A percentile compares a stretch with the other conserved stretches of the same genome.
These are phyloP conservation scores for Thunnus maccoyii DNA, from an alignment of 2,113 vertebrate species.

Conservation along the genomic window DNA sequence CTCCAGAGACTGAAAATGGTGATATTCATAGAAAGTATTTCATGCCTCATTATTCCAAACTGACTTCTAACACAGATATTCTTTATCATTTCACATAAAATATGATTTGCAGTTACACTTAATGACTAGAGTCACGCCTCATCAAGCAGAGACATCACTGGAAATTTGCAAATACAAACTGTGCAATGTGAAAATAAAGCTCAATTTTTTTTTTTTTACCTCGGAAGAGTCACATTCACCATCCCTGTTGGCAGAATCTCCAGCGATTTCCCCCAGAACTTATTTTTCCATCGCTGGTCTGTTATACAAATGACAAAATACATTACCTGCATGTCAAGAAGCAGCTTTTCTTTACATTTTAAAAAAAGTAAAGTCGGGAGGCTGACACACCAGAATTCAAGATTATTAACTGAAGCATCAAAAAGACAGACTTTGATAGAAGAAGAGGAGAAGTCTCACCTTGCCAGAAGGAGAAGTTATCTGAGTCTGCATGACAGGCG, in stretches of 20 bases:
- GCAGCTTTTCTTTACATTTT: neutral
- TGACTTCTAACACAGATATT: neutral
- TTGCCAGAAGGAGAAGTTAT: constrained; percentile 95
- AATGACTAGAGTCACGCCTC: neutral
- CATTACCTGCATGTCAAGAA: neutral
- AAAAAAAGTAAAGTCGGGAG: too few relatives aligned
- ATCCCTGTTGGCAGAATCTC: constrained; percentile 93
- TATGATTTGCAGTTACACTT: neutral
- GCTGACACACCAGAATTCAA: too few relatives aligned
- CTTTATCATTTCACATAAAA: neutral
- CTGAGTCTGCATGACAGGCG: constrained; percentile 91
- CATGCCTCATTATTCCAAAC: constrained; percentile 14
- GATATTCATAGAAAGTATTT: neutral
- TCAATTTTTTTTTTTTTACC: constrained; percentile 72
- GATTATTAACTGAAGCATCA: too few relatives aligned
- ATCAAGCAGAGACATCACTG: neutral
- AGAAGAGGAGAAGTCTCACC: constrained; percentile 75
- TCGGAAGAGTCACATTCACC: constrained; percentile 90
- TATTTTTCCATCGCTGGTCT: constrained; percentile 97
- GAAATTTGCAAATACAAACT: neutral
- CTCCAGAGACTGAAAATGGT: neutral
- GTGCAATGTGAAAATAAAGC: neutral
- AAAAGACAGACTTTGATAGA: too few relatives aligned
- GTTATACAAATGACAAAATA: constrained; percentile 19
- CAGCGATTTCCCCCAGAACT: constrained; percentile 96